Evolutionary conservation across 2,113 vertebrate genomes (phyloP).

Genomic region (Coregonus clupeaformis): DNA sequence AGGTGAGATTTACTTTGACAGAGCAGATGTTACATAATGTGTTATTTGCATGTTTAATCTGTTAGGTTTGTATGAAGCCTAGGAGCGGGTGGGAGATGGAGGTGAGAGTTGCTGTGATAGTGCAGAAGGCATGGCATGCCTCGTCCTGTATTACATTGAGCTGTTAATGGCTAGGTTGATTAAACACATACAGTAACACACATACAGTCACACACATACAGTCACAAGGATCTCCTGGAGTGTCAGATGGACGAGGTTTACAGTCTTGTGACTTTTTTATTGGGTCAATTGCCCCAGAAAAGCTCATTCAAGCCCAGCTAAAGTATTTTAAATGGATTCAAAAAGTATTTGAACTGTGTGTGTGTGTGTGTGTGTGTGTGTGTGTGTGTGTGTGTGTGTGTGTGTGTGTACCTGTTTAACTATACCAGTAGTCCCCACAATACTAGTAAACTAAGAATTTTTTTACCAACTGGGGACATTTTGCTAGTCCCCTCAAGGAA

Average conservation of each 20-base stretch:
- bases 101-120: too few species aligned
- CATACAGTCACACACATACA: slow-evolving; percentile 9
- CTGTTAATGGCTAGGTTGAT: background rate
- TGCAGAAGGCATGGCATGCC: background rate
- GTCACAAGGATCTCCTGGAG: background rate
- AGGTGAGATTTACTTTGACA: too few species aligned
- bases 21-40: too few species aligned
- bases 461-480: background rate
- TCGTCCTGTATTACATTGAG: background rate
- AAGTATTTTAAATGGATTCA: too few species aligned
- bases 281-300: background rate
- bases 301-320: too few species aligned
- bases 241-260: too few species aligned
- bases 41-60: too few species aligned
- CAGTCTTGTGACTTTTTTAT: too few species aligned
- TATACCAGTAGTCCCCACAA: background rate
- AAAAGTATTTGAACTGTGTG: too few species aligned
- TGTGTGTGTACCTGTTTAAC: background rate
- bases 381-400: slow-evolving; percentile 6
- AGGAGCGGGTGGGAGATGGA: too few species aligned
- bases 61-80: too few species aligned
- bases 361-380: slow-evolving; percentile 6
- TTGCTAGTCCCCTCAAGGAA: background rate
- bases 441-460: too few species aligned
- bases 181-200: background rate